A percentile compares a stretch with the other conserved stretches of the same genome.
phyloP scores from a whole-genome alignment of 2,888 invertebrate species.

The Patella ulyssiponensis region DNA sequence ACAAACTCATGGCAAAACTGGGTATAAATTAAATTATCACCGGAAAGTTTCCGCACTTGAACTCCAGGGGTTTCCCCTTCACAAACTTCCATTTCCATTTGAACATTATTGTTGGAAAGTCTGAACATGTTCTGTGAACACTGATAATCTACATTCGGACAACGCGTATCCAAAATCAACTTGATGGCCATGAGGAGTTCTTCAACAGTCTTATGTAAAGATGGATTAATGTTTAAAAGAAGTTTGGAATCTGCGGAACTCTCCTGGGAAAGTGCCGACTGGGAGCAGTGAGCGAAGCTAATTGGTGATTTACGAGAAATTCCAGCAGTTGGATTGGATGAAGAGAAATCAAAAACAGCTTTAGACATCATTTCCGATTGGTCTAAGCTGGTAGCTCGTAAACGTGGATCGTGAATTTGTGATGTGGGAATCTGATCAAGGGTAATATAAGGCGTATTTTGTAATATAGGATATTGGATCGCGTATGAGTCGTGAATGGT shows the following conservation, averaged over 20 bases:
- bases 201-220: conserved; percentile 53
- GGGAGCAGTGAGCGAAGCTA: conserved; percentile 24
- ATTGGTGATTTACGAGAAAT: conserved; percentile 6
- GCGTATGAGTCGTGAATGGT: conserved; percentile 26
- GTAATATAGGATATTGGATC: conserved; percentile 21
- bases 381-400: conserved; percentile 20
- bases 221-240: conserved; percentile 22
- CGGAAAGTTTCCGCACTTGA: conserved; percentile 63
- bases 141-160: conserved; percentile 57
- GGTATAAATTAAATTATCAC: conserved; percentile 61
- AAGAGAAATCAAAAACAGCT: conserved; percentile 18
- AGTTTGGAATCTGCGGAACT: conserved; percentile 10
- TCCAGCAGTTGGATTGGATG: not conserved
- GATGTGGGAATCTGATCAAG: not conserved
- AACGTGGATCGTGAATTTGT: conserved; percentile 1
- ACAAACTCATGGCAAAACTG: conserved; percentile 62
- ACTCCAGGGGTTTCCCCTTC: conserved; percentile 52
- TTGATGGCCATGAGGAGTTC: conserved; percentile 60
- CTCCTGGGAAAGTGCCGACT: conserved; percentile 10
- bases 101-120: conserved; percentile 55
- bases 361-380: conserved; percentile 15
- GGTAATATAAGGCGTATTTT: conserved; percentile 18
- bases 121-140: conserved; percentile 59
- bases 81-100: conserved; percentile 64
- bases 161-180: conserved; percentile 55